A percentile compares a stretch with the other conserved stretches of the same genome.
Evolutionary conservation across 2,888 invertebrate species (phyloP).

Genomic region (Rhagium mordax): DNA sequence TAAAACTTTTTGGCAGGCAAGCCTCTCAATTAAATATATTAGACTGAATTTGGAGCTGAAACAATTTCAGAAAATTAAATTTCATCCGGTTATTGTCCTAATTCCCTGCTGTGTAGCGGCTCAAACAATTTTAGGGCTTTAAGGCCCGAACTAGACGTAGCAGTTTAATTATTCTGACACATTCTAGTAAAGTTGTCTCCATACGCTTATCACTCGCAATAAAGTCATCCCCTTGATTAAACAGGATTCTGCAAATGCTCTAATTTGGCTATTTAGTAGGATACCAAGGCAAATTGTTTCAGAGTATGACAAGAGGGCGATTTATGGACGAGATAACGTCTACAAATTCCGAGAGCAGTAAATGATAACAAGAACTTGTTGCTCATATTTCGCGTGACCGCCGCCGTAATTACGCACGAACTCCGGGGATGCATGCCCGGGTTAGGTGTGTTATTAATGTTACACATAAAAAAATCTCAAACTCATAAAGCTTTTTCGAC

Average conservation of each 20-base stretch:
- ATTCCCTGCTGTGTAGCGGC: neutral
- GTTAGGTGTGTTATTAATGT: neutral
- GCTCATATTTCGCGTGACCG: slow-evolving; percentile 49
- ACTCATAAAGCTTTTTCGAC: neutral
- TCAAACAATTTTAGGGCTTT: slow-evolving; percentile 13
- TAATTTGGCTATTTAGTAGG: slow-evolving; percentile 41
- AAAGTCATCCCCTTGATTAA: slow-evolving; percentile 41
- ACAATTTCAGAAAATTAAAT: slow-evolving; percentile 10
- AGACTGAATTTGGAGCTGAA: neutral
- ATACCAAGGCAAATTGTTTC: slow-evolving; percentile 54
- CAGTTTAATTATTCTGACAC: slow-evolving; percentile 39
- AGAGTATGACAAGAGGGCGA: slow-evolving; percentile 52
- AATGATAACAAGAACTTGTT: slow-evolving; percentile 54
- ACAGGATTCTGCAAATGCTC: slow-evolving; percentile 41
- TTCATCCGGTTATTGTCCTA: neutral
- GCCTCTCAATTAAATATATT: neutral
- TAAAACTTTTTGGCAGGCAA: no score
- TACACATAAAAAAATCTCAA: neutral
- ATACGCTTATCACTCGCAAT: slow-evolving; percentile 40
- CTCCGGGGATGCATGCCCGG: neutral
- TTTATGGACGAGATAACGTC: slow-evolving; percentile 56
- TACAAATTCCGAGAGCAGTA: slow-evolving; percentile 48
- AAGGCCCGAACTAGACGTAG: slow-evolving; percentile 15
- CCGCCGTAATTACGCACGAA: slow-evolving; percentile 21
- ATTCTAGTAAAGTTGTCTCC: slow-evolving; percentile 37